Evolutionary conservation across 2,113 vertebrate genomes (phyloP).

Genomic region (Ophthalmolycus amberensis): DNA sequence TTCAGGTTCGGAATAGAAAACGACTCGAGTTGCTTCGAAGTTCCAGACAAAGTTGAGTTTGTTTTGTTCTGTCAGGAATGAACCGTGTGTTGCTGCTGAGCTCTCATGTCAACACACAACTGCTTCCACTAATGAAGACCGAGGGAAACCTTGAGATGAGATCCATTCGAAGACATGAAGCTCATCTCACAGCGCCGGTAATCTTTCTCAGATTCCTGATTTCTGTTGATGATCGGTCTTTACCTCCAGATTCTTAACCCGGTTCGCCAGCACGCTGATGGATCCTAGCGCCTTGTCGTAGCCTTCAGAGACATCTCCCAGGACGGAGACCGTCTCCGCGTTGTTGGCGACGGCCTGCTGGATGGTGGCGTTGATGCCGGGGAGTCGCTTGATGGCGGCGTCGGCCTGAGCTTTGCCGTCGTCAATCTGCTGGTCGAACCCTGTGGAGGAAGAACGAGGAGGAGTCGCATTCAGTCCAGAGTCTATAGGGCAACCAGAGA

Average conservation of each 20-base stretch:
- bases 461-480: neutral
- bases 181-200: no score
- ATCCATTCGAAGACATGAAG: no score
- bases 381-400: conserved; percentile 86
- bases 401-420: conserved; percentile 82
- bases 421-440: conserved; percentile 87
- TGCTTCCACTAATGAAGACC: no score
- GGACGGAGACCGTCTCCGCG: conserved; percentile 58
- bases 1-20: no score
- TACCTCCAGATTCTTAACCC: conserved; percentile 86
- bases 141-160: no score
- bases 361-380: conserved; percentile 83
- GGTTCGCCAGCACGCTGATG: conserved; percentile 67
- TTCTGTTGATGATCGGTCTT: neutral
- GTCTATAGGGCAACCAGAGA: neutral
- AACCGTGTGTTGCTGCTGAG: no score
- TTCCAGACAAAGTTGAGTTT: no score
- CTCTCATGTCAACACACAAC: no score
- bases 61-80: no score
- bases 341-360: conserved; percentile 81
- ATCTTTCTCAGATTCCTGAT: neutral
- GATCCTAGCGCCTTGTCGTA: conserved; percentile 63
- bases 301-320: conserved; percentile 71
- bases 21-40: no score
- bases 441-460: conserved; percentile 71